These are phyloP conservation scores for Hydropsyche betteni DNA, from an alignment of 2,888 invertebrate species.

Conservation along the genomic window DNA sequence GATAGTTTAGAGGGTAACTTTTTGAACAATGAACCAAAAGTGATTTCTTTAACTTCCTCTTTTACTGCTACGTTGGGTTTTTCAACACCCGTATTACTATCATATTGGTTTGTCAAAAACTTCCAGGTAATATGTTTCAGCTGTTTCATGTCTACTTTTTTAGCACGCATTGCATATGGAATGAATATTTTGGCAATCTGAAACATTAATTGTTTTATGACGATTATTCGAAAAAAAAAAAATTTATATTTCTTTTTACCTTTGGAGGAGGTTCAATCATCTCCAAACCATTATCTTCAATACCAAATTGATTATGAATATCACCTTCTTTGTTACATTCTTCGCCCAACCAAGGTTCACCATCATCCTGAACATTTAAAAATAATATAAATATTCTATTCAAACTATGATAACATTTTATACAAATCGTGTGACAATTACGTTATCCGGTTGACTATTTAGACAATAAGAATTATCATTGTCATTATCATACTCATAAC, in stretches of 20 bases:
- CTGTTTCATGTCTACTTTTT: slow-evolving; percentile 86
- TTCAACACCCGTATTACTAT: slow-evolving; percentile 56
- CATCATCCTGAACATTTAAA: slow-evolving; percentile 57
- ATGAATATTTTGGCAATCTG: slow-evolving; percentile 78
- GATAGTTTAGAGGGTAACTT: slow-evolving; percentile 68
- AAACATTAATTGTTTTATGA: slow-evolving; percentile 47
- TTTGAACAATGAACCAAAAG: slow-evolving; percentile 68
- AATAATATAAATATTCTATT: not conserved
- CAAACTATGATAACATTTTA: not conserved
- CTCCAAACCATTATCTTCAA: slow-evolving; percentile 59
- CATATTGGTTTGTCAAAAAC: slow-evolving; percentile 61
- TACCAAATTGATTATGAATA: slow-evolving; percentile 53
- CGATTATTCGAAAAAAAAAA: not conserved
- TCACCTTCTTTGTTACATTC: slow-evolving; percentile 60
- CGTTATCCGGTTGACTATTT: slow-evolving; percentile 52
- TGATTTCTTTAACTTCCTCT: slow-evolving; percentile 59
- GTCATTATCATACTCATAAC: slow-evolving; percentile 65
- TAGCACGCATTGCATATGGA: slow-evolving; percentile 83
- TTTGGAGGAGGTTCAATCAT: slow-evolving; percentile 74
- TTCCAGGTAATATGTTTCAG: slow-evolving; percentile 81
- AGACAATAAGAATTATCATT: slow-evolving; percentile 65
- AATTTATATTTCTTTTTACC: slow-evolving; percentile 56
- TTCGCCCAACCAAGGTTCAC: slow-evolving; percentile 61
- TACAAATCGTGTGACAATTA: slow-evolving; percentile 4
- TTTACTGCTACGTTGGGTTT: slow-evolving; percentile 53